Evolutionary conservation across 2,113 vertebrate genomes (phyloP), one percentile per base, ranked within the genome.

Genomic region (Trogon melanurus): DNA sequence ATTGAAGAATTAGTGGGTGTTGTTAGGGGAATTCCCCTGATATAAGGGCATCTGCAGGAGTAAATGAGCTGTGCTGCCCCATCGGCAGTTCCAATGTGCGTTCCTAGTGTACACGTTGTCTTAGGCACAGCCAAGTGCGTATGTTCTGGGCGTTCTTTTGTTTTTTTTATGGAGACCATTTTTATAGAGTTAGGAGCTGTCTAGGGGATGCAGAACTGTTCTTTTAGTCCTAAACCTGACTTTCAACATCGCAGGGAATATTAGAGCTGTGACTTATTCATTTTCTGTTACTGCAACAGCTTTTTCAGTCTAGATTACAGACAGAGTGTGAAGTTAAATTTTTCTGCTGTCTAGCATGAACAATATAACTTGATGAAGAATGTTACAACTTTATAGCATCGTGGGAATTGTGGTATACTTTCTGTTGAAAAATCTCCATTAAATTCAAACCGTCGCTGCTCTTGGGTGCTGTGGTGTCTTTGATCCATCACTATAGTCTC

Each of bases 341-440:
- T 58, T 84, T 74, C n/a, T 96, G 4, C 41, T 65, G 38, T 81
- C 90, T 79, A 10, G 5, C 45, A 26, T 2, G 6, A 92, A 13
- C 54, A 30, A 17, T 79, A 10, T 34, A 71, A 74, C 11, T 8
- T 50, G 30, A 88, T 91, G 72, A 95, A 90, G 82, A 92, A 88
- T 88, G 34, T 86, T 83, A 50, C 1, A 38, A 21, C 66, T 73
- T 93, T 20, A 38, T 16, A 60, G 83, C 60, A 60, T 84, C 76
- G n/a, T 0, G 0, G 69, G 89, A 82, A 74, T 67, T 51, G 83
- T 64, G 53, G 48, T 80, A 6, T 62, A 44, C 27, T 89, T 89
- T 41, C 44, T 89, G 29, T 67, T 93, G 96, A 93, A 96, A 91
- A 87, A 88, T 90, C 47, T 88, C 82, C 5, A 16, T 78, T 85